These are phyloP conservation scores for Trichechus manatus DNA, from an alignment of 2,113 vertebrate genomes.

Conservation along the genomic window DNA sequence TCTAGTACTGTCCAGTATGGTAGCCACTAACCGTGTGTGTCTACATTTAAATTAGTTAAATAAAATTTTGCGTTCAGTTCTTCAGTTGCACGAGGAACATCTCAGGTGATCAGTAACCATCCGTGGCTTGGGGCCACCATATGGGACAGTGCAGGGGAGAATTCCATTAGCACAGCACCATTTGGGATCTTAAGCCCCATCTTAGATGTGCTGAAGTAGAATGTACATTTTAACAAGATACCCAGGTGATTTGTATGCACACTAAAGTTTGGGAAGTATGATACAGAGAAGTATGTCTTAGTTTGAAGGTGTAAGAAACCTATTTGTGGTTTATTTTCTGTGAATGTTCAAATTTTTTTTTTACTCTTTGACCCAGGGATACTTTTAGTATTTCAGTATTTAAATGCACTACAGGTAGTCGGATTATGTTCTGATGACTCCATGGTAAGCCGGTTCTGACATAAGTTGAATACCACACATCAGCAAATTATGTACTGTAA, in stretches of 20 bases:
- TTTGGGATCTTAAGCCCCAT: not conserved
- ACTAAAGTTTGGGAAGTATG: not conserved
- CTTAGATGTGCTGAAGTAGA: not conserved
- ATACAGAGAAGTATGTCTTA: not conserved
- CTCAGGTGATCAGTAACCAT: not conserved
- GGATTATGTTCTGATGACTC: not conserved
- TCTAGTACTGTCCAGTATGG: too few relatives aligned
- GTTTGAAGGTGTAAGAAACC: not conserved
- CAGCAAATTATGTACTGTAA: not conserved
- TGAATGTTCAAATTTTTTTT: not conserved
- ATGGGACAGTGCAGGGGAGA: not conserved
- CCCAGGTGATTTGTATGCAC: not conserved
- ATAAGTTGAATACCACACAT: not conserved
- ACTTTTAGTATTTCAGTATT: constrained; percentile 2
- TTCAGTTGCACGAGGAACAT: not conserved
- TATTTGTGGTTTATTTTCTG: not conserved
- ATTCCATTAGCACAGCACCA: not conserved
- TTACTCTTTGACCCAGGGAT: not conserved
- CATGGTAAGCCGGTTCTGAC: not conserved
- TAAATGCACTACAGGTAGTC: not conserved
- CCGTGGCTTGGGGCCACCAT: not conserved
- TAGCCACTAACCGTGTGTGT: not conserved
- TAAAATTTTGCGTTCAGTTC: not conserved
- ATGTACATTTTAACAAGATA: not conserved
- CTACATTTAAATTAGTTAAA: not conserved